A percentile compares a stretch with the other conserved stretches of the same genome.
phyloP scores from a whole-genome alignment of 2,113 vertebrate species.

The Chaenogobius annularis region DNA sequence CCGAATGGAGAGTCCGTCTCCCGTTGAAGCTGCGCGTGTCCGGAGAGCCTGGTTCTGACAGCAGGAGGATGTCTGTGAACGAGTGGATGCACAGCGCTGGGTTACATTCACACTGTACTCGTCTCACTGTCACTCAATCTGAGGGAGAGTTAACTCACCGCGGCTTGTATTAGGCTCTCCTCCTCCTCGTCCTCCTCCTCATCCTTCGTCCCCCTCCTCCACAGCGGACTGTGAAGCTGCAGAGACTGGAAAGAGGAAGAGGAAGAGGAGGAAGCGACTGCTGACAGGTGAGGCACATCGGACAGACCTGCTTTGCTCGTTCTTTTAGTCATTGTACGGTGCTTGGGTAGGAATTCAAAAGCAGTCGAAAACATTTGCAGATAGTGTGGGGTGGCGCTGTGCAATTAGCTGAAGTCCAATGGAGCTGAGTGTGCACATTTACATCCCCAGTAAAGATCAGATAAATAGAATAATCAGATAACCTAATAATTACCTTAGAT shows the following conservation, averaged over 20 bases:
- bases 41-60: neutral
- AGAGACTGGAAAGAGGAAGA: neutral
- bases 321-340: neutral
- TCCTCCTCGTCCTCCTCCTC: neutral
- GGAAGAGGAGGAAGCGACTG: neutral
- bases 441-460: no score
- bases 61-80: neutral
- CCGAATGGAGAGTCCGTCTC: neutral
- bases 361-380: no score
- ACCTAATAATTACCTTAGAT: no score
- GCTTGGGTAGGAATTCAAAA: neutral
- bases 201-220: neutral
- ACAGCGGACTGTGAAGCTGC: neutral
- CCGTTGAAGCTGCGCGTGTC: neutral
- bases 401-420: no score
- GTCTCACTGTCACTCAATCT: neutral
- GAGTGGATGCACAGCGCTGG: neutral
- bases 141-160: neutral
- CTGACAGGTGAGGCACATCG: neutral
- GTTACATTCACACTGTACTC: constrained; percentile 5
- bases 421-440: no score
- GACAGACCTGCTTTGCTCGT: neutral
- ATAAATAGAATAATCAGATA: no score
- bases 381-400: no score
- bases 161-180: neutral